Percentiles rank a stretch among this genome's conserved stretches.
phyloP scores from a whole-genome alignment of 2,113 vertebrate genomes.

The Paracanthobrama guichenoti region DNA sequence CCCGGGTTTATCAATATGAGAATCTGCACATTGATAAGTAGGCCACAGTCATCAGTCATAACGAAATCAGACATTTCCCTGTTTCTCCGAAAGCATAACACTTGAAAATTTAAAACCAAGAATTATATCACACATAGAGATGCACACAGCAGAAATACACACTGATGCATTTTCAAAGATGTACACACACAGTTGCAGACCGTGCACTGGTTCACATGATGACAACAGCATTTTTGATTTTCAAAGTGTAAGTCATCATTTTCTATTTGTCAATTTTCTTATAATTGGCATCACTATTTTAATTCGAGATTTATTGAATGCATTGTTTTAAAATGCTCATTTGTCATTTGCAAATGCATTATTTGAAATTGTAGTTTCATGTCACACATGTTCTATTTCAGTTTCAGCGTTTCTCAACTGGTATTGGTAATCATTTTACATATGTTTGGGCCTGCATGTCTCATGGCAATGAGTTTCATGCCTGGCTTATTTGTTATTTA shows the following conservation, averaged over 20 bases:
- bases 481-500: neutral
- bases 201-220: neutral
- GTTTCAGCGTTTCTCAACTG: too few species aligned
- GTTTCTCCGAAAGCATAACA: constrained; percentile 49
- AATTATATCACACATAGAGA: constrained; percentile 32
- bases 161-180: neutral
- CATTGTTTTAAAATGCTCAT: neutral
- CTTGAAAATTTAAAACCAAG: constrained; percentile 33
- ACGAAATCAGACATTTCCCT: constrained; percentile 19
- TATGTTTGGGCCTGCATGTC: neutral
- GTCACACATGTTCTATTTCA: neutral
- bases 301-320: neutral
- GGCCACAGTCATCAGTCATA: constrained; percentile 51
- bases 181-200: neutral
- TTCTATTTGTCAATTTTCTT: neutral
- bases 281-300: neutral
- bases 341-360: neutral
- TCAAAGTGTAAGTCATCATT: neutral
- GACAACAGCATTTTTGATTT: neutral
- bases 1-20: constrained; percentile 21
- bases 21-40: constrained; percentile 45
- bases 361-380: neutral
- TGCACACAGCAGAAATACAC: neutral
- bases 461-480: neutral
- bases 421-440: neutral